phyloP scores from a whole-genome alignment of 2,797 vertebrate genomes.

The Phalloptychus januarius region DNA sequence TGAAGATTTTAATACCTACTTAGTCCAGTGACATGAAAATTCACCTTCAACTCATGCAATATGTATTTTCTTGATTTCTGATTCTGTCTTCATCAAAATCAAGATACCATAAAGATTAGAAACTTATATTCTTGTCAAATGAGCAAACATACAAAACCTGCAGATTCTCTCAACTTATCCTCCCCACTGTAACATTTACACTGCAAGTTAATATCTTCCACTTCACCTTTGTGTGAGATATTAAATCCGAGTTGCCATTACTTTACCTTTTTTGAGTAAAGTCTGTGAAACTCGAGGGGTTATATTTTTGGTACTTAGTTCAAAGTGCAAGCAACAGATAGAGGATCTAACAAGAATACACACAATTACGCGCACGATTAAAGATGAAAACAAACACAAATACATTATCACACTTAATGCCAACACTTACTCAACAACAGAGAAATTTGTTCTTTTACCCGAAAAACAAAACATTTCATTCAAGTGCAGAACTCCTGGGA shows the following conservation, averaged over 20 bases:
- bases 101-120: background rate
- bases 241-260: constrained; percentile 22
- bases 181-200: background rate
- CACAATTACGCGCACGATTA: constrained; percentile 29
- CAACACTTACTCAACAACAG: background rate
- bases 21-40: background rate
- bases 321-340: constrained; percentile 53
- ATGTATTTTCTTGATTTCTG: background rate
- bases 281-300: constrained; percentile 4
- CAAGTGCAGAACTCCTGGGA: background rate
- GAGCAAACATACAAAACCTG: background rate
- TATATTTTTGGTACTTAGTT: constrained; percentile 26
- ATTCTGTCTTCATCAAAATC: background rate
- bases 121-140: background rate
- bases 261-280: constrained; percentile 27
- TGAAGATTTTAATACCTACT: background rate
- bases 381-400: constrained; percentile 20
- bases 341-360: constrained; percentile 6
- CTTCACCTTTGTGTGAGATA: constrained; percentile 14
- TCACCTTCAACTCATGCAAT: background rate
- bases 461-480: background rate
- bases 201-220: constrained; percentile 20
- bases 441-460: background rate
- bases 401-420: constrained; percentile 17
- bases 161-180: background rate